Percentiles rank a stretch among this genome's conserved stretches.
phyloP scores from a whole-genome alignment of 2,797 vertebrate species.

The Lacerta agilis region DNA sequence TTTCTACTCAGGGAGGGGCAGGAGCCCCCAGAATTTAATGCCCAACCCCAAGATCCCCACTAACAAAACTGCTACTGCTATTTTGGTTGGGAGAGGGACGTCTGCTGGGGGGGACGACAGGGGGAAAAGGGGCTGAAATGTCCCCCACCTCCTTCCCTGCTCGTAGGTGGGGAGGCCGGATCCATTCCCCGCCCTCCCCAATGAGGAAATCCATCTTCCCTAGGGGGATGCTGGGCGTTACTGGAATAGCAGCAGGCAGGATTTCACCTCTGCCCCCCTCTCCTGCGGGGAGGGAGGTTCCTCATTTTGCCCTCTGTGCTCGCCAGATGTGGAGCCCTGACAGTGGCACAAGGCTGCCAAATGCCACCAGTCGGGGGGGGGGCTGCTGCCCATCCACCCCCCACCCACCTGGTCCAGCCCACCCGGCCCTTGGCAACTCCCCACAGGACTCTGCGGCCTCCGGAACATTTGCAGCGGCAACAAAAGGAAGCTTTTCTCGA shows the following conservation, averaged over 20 bases:
- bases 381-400: too few relatives aligned
- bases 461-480: background rate
- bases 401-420: background rate
- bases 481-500: background rate
- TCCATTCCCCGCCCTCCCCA: background rate
- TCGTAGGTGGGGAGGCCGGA: background rate
- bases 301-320: too few relatives aligned
- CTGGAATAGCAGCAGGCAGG: background rate
- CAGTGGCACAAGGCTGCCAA: background rate
- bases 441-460: too few relatives aligned
- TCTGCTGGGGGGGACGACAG: background rate
- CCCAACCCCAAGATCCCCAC: fast-evolving
- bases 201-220: background rate
- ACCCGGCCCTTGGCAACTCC: background rate
- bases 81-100: fast-evolving
- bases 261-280: background rate
- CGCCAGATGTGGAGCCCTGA: background rate
- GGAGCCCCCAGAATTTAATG: background rate
- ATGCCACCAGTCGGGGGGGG: background rate
- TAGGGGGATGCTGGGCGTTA: background rate
- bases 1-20: background rate
- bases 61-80: too few relatives aligned
- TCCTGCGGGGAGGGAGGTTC: background rate
- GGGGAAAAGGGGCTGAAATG: too few relatives aligned
- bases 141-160: background rate